Evolutionary conservation across 1,140 invertebrate species (phyloP), one percentile per base, ranked within the genome.

Genomic region (Temnothorax nylanderi): DNA sequence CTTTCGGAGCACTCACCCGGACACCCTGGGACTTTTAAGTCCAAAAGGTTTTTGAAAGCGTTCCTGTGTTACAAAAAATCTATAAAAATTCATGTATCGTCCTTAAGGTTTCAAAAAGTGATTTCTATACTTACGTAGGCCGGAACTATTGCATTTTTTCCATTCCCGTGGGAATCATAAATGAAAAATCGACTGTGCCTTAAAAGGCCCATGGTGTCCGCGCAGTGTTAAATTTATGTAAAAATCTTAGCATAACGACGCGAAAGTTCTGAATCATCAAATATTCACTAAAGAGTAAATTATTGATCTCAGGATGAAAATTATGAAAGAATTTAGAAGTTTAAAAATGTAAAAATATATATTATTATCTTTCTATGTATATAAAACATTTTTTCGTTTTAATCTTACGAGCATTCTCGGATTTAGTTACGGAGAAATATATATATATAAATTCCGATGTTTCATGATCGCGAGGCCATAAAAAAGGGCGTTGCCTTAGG

Each of bases 351-450:
- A 60, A 44, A 54, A 54, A 34, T 6, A 76, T 26, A 18, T 60
- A 6, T 44, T 41, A 16, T 26, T 13, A 44, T 16, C 5, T 69
- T 26, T 75, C n/a, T 58, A 16, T 10, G n/a, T 41, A 10, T 26
- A 26, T 75, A 41, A 76, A 76, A 41, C 21, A 56, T 44, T 76
- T 60, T 76, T 44, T n/a, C 21, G 16, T 76, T 76, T 76, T 76
- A 44, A 16, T 54, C 26, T 34, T 3, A 74, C 18, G 16, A 74
- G 7, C 1, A 26, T 58, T 76, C 51, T 44, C 18, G 54, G 13
- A 60, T 60, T 41, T 60, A 54, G 5, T 75, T 8, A 60, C 41
- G 21, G 13, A 10, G 4, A 76, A 26, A 49, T 69, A 47, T 49
- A 26, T 3, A 16, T 56, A 13, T 37, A 74, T 37, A 26, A 26